Conservation (phyloP, 1,140 invertebrate species). For the Odontomachus brunneus region DNA sequence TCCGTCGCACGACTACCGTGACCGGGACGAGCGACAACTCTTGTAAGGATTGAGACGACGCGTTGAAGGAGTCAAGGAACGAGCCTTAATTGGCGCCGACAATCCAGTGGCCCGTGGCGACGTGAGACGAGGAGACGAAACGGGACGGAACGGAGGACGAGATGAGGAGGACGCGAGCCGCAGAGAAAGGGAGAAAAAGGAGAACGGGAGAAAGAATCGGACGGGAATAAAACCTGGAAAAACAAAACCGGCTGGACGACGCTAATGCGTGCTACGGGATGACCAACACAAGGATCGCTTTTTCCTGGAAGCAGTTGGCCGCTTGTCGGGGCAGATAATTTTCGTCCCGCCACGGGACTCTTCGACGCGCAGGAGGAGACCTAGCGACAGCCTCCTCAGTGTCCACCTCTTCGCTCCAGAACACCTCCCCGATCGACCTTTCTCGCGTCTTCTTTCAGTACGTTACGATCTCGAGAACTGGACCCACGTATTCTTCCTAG, state of each 20-base stretch:
- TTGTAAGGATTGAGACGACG: constrained; percentile 2
- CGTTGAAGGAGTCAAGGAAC: constrained; percentile 33
- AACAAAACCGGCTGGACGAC: constrained; percentile 63
- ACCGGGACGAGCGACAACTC: constrained; percentile 19
- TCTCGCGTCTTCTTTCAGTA: background rate
- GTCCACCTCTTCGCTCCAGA: constrained; percentile 5
- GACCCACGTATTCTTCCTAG: background rate
- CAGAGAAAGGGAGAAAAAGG: background rate
- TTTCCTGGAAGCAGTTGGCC: constrained; percentile 78
- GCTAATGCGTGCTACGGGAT: constrained; percentile 69
- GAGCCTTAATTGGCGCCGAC: constrained; percentile 70
- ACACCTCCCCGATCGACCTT: constrained; percentile 25
- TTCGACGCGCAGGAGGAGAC: constrained; percentile 45
- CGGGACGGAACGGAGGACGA: background rate
- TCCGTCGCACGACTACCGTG: constrained; percentile 4
- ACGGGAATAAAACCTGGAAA: constrained; percentile 65
- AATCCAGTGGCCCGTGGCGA: constrained; percentile 60
- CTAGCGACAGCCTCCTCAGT: constrained; percentile 16
- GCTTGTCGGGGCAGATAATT: constrained; percentile 77
- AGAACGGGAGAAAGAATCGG: constrained; percentile 36
- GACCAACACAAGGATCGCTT: constrained; percentile 64
- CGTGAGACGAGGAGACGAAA: constrained; percentile 14
- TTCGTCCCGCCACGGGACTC: constrained; percentile 66
- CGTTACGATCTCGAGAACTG: no score
- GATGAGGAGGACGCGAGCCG: background rate